phyloP scores from a whole-genome alignment of 2,888 invertebrate genomes.

The Agrotis puta region DNA sequence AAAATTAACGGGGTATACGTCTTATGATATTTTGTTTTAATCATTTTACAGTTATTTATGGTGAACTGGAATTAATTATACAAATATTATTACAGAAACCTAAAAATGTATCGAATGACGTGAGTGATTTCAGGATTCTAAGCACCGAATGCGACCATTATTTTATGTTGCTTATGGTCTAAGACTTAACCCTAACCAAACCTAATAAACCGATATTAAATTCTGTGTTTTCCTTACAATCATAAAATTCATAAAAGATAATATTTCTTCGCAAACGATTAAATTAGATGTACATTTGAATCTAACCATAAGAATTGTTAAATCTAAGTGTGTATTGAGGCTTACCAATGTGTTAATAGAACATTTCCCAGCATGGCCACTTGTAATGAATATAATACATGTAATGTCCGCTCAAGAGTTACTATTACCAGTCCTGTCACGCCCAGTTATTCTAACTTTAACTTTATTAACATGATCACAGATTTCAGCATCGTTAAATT shows the following conservation, averaged over 20 bases:
- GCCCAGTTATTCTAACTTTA: conserved; percentile 69
- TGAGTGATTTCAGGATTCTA: background rate
- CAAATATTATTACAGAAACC: background rate
- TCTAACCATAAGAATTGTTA: conserved; percentile 41
- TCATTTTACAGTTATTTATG: conserved; percentile 11
- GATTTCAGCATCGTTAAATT: conserved; percentile 73
- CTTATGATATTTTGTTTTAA: conserved; percentile 4
- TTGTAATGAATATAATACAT: conserved; percentile 62
- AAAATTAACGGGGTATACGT: conserved; percentile 9
- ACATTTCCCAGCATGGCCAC: conserved; percentile 59
- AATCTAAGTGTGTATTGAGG: conserved; percentile 42
- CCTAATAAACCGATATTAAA: background rate
- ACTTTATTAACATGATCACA: conserved; percentile 69
- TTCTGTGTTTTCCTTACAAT: background rate
- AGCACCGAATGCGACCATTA: background rate
- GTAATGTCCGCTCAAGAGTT: conserved; percentile 48
- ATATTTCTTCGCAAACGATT: conserved; percentile 46
- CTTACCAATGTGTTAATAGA: conserved; percentile 58
- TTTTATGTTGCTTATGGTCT: background rate
- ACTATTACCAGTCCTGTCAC: conserved; percentile 65
- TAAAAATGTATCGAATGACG: background rate
- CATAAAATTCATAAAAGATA: conserved; percentile 12
- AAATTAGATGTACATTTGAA: conserved; percentile 44
- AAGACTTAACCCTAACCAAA: no score
- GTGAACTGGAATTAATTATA: background rate